phyloP scores from a whole-genome alignment of 2,113 vertebrate species.

The Chionomys nivalis region DNA sequence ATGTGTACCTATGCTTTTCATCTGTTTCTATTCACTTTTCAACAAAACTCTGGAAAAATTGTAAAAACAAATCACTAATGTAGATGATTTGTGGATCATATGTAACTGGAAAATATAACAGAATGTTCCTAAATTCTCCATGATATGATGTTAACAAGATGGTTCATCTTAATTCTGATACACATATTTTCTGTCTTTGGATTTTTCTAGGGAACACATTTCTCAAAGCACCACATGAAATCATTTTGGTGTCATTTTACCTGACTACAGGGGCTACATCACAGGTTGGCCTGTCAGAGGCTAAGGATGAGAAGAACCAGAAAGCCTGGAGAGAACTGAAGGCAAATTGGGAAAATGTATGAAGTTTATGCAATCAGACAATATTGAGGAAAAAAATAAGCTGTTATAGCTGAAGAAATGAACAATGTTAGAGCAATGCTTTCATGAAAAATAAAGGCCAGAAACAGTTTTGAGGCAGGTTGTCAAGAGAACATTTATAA shows the following conservation, averaged over 20 bases:
- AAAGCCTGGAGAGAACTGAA: neutral
- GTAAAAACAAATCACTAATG: neutral
- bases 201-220: neutral
- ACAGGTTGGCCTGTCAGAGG: neutral
- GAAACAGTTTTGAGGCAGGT: neutral
- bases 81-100: neutral
- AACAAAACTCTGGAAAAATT: neutral
- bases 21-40: neutral
- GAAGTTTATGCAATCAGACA: neutral
- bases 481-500: neutral
- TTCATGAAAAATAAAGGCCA: neutral
- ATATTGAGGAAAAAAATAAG: neutral
- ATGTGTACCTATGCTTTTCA: neutral
- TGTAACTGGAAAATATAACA: neutral
- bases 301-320: neutral
- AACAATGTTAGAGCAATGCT: neutral
- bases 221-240: conserved; percentile 22
- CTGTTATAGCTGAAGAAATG: neutral
- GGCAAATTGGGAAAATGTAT: neutral
- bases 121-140: neutral
- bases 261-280: neutral
- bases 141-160: neutral
- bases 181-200: neutral
- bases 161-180: neutral
- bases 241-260: neutral